Evolutionary conservation across 2,113 vertebrate species (phyloP).

Genomic region (Phalacrocorax brasilianus): DNA sequence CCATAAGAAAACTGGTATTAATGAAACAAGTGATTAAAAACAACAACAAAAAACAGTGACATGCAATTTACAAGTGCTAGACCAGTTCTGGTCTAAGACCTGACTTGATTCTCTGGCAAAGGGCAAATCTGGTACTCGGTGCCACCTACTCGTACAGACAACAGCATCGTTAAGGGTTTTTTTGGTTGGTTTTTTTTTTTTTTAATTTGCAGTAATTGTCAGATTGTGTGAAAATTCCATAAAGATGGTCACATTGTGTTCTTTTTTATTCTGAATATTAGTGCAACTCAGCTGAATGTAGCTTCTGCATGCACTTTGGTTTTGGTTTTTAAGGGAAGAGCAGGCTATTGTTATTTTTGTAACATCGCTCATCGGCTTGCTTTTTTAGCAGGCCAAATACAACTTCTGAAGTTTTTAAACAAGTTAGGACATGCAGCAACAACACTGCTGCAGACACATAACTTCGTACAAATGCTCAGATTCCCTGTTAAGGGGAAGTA

Average conservation of each 20-base stretch:
- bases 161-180: neutral
- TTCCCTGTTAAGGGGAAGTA: neutral
- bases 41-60: neutral
- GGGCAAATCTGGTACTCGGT: neutral
- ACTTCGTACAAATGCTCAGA: neutral
- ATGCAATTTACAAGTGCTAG: neutral
- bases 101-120: neutral
- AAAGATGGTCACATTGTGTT: neutral
- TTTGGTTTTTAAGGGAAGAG: neutral
- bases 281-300: neutral
- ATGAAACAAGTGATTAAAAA: neutral
- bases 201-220: neutral
- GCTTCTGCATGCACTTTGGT: neutral
- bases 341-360: neutral
- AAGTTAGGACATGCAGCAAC: neutral
- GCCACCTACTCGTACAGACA: neutral
- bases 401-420: conserved; percentile 1
- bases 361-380: neutral
- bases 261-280: neutral
- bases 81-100: neutral
- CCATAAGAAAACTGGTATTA: neutral
- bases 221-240: neutral
- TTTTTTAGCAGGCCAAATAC: conserved; percentile 19
- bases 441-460: neutral
- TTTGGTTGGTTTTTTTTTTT: neutral